These are phyloP conservation scores for Thryonomys swinderianus DNA, from an alignment of 2,113 vertebrate genomes.

Conservation along the genomic window DNA sequence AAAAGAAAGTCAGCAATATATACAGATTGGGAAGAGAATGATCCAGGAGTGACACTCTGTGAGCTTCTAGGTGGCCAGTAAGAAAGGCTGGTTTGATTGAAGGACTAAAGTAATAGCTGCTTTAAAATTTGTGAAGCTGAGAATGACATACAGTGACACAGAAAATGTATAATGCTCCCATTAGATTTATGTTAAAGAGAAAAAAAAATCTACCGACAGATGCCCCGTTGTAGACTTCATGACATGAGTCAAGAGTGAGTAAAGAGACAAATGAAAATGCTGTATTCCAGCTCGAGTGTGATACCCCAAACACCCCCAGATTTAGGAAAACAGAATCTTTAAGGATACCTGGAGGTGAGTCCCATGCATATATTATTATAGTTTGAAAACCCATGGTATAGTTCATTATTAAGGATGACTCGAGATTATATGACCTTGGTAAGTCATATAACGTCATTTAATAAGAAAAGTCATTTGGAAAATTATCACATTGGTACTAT, in stretches of 20 bases:
- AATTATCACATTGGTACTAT: background rate
- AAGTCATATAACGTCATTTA: background rate
- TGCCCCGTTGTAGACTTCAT: background rate
- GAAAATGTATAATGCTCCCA: background rate
- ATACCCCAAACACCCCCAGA: background rate
- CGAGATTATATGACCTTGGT: background rate
- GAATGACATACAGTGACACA: background rate
- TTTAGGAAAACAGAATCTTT: background rate
- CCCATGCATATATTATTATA: background rate
- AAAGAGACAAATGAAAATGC: background rate
- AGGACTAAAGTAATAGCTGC: background rate
- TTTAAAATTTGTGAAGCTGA: background rate
- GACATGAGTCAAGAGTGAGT: background rate
- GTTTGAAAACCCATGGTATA: background rate
- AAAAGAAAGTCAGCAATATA: background rate
- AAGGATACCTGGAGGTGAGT: background rate
- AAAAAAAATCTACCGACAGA: background rate
- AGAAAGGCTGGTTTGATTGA: background rate
- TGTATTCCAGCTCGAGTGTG: no score
- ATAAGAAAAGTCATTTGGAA: background rate
- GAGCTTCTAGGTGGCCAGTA: background rate
- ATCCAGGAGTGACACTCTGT: accelerated
- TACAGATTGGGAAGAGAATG: background rate
- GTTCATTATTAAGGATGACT: background rate
- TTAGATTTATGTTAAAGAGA: background rate